Conservation (phyloP, 37 sponge, comb jelly and placozoan species). For the Spongia lamella region DNA sequence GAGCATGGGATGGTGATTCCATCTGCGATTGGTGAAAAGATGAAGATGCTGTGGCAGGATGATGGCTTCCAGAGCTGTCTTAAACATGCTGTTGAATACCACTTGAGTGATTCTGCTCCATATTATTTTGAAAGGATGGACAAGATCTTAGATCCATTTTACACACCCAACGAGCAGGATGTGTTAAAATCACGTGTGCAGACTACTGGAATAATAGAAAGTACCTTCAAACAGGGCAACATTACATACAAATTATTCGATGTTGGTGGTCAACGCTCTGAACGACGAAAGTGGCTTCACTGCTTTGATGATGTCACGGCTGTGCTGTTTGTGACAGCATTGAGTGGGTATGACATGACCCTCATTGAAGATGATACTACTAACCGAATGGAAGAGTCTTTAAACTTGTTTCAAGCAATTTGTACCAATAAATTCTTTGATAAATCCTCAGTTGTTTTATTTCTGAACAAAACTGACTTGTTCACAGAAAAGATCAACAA, state of each 20-base stretch:
- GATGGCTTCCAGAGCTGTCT: conserved; percentile 77
- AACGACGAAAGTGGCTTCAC: no score
- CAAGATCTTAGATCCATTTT: conserved; percentile 33
- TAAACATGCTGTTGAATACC: conserved; percentile 86
- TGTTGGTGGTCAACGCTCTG: conserved; percentile 97
- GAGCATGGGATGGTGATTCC: conserved; percentile 37
- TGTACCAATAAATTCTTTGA: conserved; percentile 97
- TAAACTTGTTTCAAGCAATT: conserved; percentile 93
- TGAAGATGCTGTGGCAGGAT: conserved; percentile 83
- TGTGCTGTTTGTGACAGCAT: conserved; percentile 91
- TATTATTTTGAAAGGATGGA: conserved; percentile 82
- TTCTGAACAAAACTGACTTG: conserved; percentile 95
- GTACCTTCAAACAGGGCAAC: conserved; percentile 35
- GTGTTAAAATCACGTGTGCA: conserved; percentile 59
- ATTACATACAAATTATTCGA: conserved; percentile 81
- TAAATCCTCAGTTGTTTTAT: conserved; percentile 93
- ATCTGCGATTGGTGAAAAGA: conserved; percentile 60
- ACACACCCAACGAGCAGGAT: conserved; percentile 57
- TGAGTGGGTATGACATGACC: conserved; percentile 96
- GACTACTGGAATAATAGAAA: conserved; percentile 72
- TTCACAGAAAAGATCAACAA: conserved; percentile 82
- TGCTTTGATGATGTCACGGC: conserved; percentile 99
- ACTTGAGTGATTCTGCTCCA: conserved; percentile 96
- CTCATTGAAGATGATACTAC: conserved; percentile 89
- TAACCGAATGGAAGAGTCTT: conserved; percentile 90